Percentiles rank a stretch among this genome's conserved stretches.
Evolutionary conservation across 2,797 vertebrate species (phyloP).

Genomic region (Rhodeus uyekii): DNA sequence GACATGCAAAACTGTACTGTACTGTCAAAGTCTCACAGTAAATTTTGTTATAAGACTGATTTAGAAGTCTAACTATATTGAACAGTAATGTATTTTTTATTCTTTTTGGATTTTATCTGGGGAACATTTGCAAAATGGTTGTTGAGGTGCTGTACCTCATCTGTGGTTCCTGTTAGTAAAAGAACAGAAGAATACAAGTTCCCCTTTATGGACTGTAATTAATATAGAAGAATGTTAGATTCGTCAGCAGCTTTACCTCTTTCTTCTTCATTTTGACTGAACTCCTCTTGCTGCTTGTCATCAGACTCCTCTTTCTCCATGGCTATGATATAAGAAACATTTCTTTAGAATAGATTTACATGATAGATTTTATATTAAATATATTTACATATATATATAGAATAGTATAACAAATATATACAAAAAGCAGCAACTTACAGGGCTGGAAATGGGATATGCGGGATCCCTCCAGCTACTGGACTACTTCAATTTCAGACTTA

Average conservation of each 20-base stretch:
- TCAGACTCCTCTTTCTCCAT: conserved; percentile 69
- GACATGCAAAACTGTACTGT: too few species aligned
- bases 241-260: neutral
- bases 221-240: neutral
- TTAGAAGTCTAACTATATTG: neutral
- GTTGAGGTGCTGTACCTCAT: neutral
- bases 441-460: too few species aligned
- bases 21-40: too few species aligned
- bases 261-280: conserved; percentile 37
- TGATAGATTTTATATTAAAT: too few species aligned
- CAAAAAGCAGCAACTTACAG: too few species aligned
- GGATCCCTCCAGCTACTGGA: too few species aligned
- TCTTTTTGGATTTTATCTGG: too few species aligned
- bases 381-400: too few species aligned
- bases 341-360: neutral
- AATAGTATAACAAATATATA: too few species aligned
- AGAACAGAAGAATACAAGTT: neutral
- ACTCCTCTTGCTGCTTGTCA: conserved; percentile 74
- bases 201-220: neutral
- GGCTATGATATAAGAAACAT: conserved; percentile 59
- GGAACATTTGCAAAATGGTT: too few species aligned
- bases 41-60: neutral
- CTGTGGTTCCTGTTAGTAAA: neutral
- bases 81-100: neutral
- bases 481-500: too few species aligned